Base-by-base conservation (phyloP, 2,888 invertebrate genomes). In the Stegophylla sp. region DNA sequence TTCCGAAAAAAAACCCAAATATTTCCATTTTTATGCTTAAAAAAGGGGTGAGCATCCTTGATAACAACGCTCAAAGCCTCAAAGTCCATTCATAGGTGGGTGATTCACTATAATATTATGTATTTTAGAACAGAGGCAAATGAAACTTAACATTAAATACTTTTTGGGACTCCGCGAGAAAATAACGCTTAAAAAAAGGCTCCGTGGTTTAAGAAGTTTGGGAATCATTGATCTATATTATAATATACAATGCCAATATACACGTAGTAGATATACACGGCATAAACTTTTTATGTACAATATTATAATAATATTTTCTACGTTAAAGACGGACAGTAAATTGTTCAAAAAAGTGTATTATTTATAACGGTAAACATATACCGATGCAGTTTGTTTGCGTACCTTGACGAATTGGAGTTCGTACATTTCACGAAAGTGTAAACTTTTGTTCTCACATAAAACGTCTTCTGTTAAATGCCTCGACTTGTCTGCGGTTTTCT, bases 401-500 rank as follows among this genome's bases (percentile, higher is more conserved):
- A 79, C 79, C 79, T 79, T 79, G 48, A 79, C 79, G 61, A 71
- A 79, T 79, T 79, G 79, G 48, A 79, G 61, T 69, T 79, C 79
- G 71, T 79, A 79, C 79, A 63, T 69, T 69, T 79, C 79, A 61
- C 79, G 69, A 79, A 79, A 79, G 51, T 79, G 69, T 61, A 71
- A 61, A 63, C 71, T 79, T 79, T 79, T 79, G 79, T 79, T 79
- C 69, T 79, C 79, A 45, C 79, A 79, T n/a, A 79, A 61, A 48
- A 48, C 51, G 48, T 79, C 79, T 48, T 79, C 79, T 10, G 71
- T 23, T 48, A 79, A 51, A 71, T 71, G 71, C 41, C 79, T 79
- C 23, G 69, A 45, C 69, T 79, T 79, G 69, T 79, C 79, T 3
- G 51, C 51, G 61, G 79, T 79, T 71, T 79, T 79, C 71, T 79